A percentile compares a stretch with the other conserved stretches of the same genome.
These are phyloP conservation scores for Drosophila setifemur DNA, from an alignment of 1,140 invertebrate species.

Conservation along the genomic window DNA sequence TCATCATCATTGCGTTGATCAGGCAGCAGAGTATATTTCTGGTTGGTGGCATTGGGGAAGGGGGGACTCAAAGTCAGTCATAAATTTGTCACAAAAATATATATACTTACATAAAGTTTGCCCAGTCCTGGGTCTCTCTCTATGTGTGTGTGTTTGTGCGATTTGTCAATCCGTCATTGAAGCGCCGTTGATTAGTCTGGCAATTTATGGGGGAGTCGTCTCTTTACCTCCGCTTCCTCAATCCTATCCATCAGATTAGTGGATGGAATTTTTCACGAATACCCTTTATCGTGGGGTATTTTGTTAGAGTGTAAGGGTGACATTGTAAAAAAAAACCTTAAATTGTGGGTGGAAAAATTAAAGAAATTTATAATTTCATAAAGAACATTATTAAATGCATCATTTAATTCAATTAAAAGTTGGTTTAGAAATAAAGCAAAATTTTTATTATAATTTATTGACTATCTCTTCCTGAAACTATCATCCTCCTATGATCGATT, in stretches of 20 bases:
- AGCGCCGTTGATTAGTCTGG: slow-evolving; percentile 61
- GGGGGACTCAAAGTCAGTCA: slow-evolving; percentile 59
- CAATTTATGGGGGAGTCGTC: slow-evolving; percentile 51
- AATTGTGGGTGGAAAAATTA: too few species aligned
- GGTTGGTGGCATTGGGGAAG: too few species aligned
- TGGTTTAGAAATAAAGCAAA: too few species aligned
- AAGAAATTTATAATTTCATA: too few species aligned
- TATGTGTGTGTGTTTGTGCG: slow-evolving; percentile 3
- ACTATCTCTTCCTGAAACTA: too few species aligned
- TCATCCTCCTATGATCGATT: too few species aligned
- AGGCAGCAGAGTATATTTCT: neutral
- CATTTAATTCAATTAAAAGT: too few species aligned
- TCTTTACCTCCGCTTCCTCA: slow-evolving; percentile 13
- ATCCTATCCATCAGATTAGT: neutral
- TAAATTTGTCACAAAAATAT: slow-evolving; percentile 75
- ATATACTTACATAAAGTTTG: slow-evolving; percentile 46
- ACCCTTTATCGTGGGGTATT: neutral
- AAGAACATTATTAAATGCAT: too few species aligned
- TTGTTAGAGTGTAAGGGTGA: neutral
- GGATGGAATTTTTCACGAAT: neutral
- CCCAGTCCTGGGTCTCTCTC: slow-evolving; percentile 1
- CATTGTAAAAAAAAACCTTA: too few species aligned
- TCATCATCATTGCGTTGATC: slow-evolving; percentile 14
- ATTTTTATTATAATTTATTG: too few species aligned
- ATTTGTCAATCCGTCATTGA: slow-evolving; percentile 79